These are phyloP conservation scores for Lochmaea capreae DNA, from an alignment of 2,888 invertebrate genomes.

Conservation along the genomic window DNA sequence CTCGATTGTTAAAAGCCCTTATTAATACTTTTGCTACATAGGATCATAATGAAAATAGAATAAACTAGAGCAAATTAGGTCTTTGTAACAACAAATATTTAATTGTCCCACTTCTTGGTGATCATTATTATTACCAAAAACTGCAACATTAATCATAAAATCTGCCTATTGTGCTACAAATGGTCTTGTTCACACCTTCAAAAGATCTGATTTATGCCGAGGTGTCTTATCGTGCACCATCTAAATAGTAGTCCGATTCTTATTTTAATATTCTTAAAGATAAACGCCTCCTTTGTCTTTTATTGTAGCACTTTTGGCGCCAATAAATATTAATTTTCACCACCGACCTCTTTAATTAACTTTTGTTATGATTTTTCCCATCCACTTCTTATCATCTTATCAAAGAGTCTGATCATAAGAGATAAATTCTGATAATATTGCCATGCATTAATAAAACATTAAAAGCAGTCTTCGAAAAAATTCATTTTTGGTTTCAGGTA, in stretches of 20 bases:
- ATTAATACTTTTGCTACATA: no score
- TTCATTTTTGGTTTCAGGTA: not conserved
- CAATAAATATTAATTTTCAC: constrained; percentile 58
- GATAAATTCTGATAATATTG: constrained; percentile 1
- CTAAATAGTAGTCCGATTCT: constrained; percentile 61
- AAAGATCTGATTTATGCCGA: constrained; percentile 59
- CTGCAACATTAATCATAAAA: constrained; percentile 7
- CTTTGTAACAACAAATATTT: not conserved
- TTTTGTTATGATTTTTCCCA: constrained; percentile 27
- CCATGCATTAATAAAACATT: not conserved
- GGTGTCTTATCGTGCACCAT: constrained; percentile 60
- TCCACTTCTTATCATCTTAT: constrained; percentile 4
- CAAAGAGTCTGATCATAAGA: not conserved
- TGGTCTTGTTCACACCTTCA: constrained; percentile 55
- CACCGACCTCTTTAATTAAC: constrained; percentile 44
- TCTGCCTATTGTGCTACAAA: constrained; percentile 1
- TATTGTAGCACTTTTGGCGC: constrained; percentile 58
- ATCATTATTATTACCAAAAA: not conserved
- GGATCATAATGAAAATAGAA: no score
- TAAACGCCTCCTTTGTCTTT: constrained; percentile 57
- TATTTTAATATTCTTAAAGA: constrained; percentile 58
- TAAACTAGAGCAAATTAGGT: no score
- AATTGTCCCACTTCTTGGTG: not conserved
- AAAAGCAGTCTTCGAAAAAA: not conserved
- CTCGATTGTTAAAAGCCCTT: no score